Evolutionary conservation across 2,113 vertebrate genomes (phyloP).

Genomic region (Odobenus rosmarus): DNA sequence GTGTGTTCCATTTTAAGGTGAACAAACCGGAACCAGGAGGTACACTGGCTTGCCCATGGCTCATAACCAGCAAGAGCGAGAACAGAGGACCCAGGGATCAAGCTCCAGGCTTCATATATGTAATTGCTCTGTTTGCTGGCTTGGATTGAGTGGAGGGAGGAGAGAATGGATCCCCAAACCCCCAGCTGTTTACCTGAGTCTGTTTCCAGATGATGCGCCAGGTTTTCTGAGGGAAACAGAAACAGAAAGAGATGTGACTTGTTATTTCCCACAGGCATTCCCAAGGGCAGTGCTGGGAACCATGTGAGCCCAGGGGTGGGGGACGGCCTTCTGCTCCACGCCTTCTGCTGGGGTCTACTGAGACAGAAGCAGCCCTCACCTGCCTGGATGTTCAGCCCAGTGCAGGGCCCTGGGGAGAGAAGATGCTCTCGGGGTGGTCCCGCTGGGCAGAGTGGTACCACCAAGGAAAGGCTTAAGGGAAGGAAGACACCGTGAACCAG

Average conservation of each 20-base stretch:
- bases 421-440: background rate
- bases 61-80: background rate
- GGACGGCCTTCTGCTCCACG: background rate
- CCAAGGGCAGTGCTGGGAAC: background rate
- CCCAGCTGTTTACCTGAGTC: constrained; percentile 60
- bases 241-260: constrained; percentile 24
- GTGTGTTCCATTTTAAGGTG: background rate
- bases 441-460: background rate
- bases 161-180: accelerated
- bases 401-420: background rate
- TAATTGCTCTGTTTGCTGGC: background rate
- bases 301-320: background rate
- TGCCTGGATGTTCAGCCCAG: background rate
- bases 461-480: background rate
- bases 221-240: constrained; percentile 61
- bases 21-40: background rate
- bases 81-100: background rate
- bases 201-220: constrained; percentile 62
- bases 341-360: background rate
- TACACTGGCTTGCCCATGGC: background rate
- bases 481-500: background rate
- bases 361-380: background rate
- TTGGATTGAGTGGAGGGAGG: background rate
- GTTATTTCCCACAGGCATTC: background rate
- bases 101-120: background rate